A percentile compares a stretch with the other conserved stretches of the same genome.
Evolutionary conservation across 2,113 vertebrate genomes (phyloP).

Genomic region (Acrocephalus kingi): DNA sequence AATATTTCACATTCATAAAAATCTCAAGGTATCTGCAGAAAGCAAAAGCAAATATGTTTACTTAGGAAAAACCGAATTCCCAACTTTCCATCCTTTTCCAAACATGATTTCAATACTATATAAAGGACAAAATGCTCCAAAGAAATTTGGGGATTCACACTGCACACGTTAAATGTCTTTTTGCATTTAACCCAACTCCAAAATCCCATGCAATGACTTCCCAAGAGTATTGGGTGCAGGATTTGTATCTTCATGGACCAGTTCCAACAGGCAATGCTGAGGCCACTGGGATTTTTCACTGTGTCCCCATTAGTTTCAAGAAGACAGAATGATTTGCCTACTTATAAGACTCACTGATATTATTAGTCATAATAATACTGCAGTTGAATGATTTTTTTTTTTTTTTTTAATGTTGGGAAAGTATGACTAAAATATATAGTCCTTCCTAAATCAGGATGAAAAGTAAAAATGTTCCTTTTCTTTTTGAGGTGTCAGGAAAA

Average conservation of each 20-base stretch:
- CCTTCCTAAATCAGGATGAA: neutral
- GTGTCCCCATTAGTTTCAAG: neutral
- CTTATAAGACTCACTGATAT: neutral
- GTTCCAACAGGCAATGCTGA: neutral
- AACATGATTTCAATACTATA: neutral
- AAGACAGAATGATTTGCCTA: neutral
- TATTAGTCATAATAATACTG: neutral
- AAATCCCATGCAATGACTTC: neutral
- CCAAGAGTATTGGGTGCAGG: neutral
- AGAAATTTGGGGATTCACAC: neutral
- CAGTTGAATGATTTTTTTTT: neutral
- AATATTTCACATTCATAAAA: neutral
- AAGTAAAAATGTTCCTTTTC: neutral
- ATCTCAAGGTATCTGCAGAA: neutral
- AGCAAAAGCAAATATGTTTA: neutral
- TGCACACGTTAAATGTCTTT: neutral
- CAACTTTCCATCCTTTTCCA: neutral
- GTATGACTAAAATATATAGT: neutral
- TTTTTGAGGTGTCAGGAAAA: neutral
- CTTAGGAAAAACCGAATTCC: neutral
- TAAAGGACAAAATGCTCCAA: neutral
- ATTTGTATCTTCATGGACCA: neutral
- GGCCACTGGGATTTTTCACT: neutral
- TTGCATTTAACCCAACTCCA: neutral
- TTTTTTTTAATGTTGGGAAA: neutral